Evolutionary conservation across 2,113 vertebrate species (phyloP).

Genomic region (Tringa solitaria): DNA sequence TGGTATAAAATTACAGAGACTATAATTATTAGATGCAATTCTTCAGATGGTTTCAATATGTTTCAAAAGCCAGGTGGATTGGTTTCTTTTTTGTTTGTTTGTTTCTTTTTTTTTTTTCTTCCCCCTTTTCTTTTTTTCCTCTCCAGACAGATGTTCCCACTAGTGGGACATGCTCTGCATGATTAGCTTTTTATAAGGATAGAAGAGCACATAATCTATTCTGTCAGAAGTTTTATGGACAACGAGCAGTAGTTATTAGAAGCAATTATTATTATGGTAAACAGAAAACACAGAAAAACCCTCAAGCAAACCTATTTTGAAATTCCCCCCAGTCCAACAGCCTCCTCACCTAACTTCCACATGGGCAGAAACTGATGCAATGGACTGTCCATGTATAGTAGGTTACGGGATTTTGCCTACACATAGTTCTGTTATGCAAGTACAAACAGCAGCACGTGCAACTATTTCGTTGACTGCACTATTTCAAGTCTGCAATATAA

Average conservation of each 20-base stretch:
- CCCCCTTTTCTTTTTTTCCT: no score
- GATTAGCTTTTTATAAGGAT: background rate
- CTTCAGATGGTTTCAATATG: background rate
- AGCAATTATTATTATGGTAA: background rate
- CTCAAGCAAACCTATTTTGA: background rate
- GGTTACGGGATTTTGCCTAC: no score
- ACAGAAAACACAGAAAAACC: background rate
- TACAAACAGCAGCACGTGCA: background rate
- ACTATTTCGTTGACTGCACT: background rate
- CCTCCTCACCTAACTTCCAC: background rate
- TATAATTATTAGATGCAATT: background rate
- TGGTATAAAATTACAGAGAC: background rate
- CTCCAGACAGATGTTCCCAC: slow-evolving; percentile 2
- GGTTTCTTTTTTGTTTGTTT: background rate
- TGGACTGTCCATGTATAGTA: fast-evolving
- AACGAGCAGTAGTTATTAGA: background rate
- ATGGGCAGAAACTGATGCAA: background rate
- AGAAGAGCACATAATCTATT: background rate
- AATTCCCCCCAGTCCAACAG: background rate
- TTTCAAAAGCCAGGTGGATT: slow-evolving; percentile 35
- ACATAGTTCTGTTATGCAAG: background rate
- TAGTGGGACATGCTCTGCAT: background rate
- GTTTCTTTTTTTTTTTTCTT: fast-evolving
- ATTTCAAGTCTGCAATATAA: background rate
- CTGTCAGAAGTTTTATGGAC: background rate